A percentile compares a stretch with the other conserved stretches of the same genome.
These are phyloP conservation scores for Melangyna quadrimaculata DNA, from an alignment of 2,888 invertebrate species.

Conservation along the genomic window DNA sequence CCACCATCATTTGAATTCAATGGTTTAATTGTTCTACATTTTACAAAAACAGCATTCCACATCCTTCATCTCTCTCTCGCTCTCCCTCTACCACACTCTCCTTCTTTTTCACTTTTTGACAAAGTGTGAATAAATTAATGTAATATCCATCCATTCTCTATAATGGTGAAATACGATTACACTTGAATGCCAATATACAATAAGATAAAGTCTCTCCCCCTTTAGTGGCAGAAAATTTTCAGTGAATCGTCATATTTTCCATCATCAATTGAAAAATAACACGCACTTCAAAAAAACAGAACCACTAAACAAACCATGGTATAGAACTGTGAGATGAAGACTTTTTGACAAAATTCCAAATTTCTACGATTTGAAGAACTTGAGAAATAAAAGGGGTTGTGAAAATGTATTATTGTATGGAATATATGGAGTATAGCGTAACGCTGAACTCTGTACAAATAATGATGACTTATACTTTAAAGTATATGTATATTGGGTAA, in stretches of 20 bases:
- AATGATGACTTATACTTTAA: background rate
- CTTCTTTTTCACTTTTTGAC: background rate
- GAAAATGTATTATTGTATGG: background rate
- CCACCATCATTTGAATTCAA: conserved; percentile 44
- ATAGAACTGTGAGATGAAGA: conserved; percentile 37
- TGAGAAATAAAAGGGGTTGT: conserved; percentile 40
- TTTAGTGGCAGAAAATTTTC: conserved; percentile 8
- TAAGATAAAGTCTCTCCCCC: conserved; percentile 27
- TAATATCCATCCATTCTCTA: conserved; percentile 59
- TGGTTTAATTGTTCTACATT: conserved; percentile 66
- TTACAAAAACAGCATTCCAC: conserved; percentile 6
- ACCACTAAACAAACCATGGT: conserved; percentile 2
- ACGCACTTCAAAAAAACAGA: conserved; percentile 31
- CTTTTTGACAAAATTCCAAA: conserved; percentile 57
- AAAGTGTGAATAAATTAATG: conserved; percentile 68
- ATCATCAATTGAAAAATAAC: background rate
- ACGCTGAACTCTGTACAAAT: background rate
- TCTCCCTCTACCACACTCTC: background rate
- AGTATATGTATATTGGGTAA: conserved; percentile 43
- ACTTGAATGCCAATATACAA: conserved; percentile 51
- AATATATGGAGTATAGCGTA: background rate
- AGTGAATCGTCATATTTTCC: conserved; percentile 32
- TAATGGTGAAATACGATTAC: conserved; percentile 63
- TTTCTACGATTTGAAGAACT: conserved; percentile 24
- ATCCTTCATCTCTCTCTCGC: background rate